Evolutionary conservation across 23 tunicate genomes (phyloP), one percentile per base, ranked within the genome.

Genomic region (Trididemnum miniatum): DNA sequence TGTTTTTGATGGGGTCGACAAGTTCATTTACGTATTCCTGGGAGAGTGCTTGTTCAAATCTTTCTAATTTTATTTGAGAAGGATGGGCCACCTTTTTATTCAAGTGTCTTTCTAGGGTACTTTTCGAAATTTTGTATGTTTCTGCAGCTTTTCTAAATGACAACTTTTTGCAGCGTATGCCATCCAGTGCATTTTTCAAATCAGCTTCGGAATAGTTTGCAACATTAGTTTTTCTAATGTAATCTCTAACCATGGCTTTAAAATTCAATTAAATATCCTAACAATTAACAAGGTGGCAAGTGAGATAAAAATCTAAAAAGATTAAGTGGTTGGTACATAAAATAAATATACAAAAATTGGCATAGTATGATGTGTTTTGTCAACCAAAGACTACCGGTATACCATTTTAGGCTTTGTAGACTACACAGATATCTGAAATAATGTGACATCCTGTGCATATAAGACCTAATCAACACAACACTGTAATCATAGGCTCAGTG

Each of bases 231-330:
- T 69, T 69, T 2, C 75, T 12, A 28, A 28, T 62, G 26, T 69
- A 69, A 31, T 69, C 5, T 29, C 37, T 31, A 31, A 69, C 75
- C 75, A 69, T 69, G 69, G n/a, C n/a, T 62, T 62, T 62, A 44
- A 44, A 15, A 44, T 44, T 9, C 15, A 44, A 15, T 44, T 7
- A 44, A 44, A 44, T 44, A n/a, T n/a, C n/a, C 54, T 44, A 44
- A 44, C 12, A 44, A 44, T 15, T 44, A 15, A 44, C 54, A n/a
- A n/a, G n/a, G n/a, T n/a, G n/a, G n/a, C n/a, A n/a, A n/a, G n/a
- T n/a, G n/a, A n/a, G n/a, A n/a, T n/a, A n/a, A n/a, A n/a, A n/a
- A n/a, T n/a, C n/a, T n/a, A n/a, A n/a, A n/a, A n/a, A n/a, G n/a
- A n/a, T n/a, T n/a, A n/a, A n/a, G n/a, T n/a, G n/a, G n/a, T n/a